These are phyloP conservation scores for Limnephilus lunatus DNA, from an alignment of 2,888 invertebrate species.

Conservation along the genomic window DNA sequence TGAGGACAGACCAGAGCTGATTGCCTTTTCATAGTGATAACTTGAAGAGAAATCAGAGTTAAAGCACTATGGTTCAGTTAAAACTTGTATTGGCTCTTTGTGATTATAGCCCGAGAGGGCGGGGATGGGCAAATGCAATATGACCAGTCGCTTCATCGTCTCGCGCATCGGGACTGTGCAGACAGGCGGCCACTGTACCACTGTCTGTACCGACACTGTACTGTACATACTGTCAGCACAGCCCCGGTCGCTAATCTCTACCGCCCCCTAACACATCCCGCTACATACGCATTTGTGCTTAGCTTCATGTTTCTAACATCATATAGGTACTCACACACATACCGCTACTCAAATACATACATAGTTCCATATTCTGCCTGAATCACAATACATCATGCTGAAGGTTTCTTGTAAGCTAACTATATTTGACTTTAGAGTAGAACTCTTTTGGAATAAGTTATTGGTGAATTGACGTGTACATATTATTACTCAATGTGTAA, in stretches of 20 bases:
- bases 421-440: slow-evolving; percentile 57
- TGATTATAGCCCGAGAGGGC: slow-evolving; percentile 68
- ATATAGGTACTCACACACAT: slow-evolving; percentile 27
- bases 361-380: slow-evolving; percentile 8
- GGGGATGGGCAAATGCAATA: slow-evolving; percentile 86
- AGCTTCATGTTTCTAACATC: slow-evolving; percentile 34
- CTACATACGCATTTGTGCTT: slow-evolving; percentile 55
- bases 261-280: slow-evolving; percentile 38
- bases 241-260: slow-evolving; percentile 24
- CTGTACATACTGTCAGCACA: slow-evolving; percentile 3
- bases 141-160: slow-evolving; percentile 80
- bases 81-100: slow-evolving; percentile 50
- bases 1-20: slow-evolving; percentile 5
- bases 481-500: slow-evolving; percentile 55
- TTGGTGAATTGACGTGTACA: slow-evolving; percentile 49
- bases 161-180: slow-evolving; percentile 11
- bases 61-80: slow-evolving; percentile 53
- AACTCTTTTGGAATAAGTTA: slow-evolving; percentile 44
- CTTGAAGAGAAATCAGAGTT: slow-evolving; percentile 5
- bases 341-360: slow-evolving; percentile 30
- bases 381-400: slow-evolving; percentile 37
- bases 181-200: slow-evolving; percentile 12
- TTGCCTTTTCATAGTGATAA: slow-evolving; percentile 7
- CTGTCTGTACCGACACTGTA: not conserved
- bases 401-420: slow-evolving; percentile 57